phyloP scores from a whole-genome alignment of 2,888 invertebrate species.

The Pheosia gnoma region DNA sequence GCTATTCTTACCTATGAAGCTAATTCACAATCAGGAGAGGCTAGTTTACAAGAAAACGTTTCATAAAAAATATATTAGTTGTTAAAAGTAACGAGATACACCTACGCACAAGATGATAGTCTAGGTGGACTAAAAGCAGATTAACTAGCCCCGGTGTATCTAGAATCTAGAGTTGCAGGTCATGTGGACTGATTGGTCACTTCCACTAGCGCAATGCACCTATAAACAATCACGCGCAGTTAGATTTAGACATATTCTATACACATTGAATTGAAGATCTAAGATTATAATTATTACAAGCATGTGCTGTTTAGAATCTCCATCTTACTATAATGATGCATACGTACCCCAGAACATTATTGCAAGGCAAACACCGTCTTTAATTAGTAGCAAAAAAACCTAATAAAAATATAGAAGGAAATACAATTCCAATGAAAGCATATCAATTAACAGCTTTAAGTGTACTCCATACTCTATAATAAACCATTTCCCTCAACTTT shows the following conservation, averaged over 20 bases:
- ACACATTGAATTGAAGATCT: neutral
- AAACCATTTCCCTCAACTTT: too few relatives aligned
- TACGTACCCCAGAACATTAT: too few relatives aligned
- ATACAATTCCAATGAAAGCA: too few relatives aligned
- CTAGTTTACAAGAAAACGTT: neutral
- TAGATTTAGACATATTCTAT: constrained; percentile 7
- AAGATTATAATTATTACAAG: neutral
- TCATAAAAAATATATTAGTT: constrained; percentile 24
- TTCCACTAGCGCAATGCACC: constrained; percentile 64
- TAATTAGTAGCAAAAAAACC: too few relatives aligned
- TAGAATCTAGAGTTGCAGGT: constrained; percentile 72
- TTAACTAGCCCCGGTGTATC: constrained; percentile 57
- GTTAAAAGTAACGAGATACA: constrained; percentile 36
- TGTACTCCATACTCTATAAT: too few relatives aligned
- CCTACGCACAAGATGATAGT: constrained; percentile 41
- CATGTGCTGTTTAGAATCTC: neutral
- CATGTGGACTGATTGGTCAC: constrained; percentile 76
- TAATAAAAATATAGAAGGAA: too few relatives aligned
- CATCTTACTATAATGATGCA: neutral
- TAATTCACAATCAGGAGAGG: neutral
- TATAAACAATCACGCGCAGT: constrained; percentile 47
- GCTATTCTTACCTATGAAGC: neutral
- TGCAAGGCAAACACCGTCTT: too few relatives aligned
- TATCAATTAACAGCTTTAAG: too few relatives aligned
- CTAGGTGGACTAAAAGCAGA: constrained; percentile 59